phyloP scores from a whole-genome alignment of 2,888 invertebrate genomes.

The Melieria omissa region DNA sequence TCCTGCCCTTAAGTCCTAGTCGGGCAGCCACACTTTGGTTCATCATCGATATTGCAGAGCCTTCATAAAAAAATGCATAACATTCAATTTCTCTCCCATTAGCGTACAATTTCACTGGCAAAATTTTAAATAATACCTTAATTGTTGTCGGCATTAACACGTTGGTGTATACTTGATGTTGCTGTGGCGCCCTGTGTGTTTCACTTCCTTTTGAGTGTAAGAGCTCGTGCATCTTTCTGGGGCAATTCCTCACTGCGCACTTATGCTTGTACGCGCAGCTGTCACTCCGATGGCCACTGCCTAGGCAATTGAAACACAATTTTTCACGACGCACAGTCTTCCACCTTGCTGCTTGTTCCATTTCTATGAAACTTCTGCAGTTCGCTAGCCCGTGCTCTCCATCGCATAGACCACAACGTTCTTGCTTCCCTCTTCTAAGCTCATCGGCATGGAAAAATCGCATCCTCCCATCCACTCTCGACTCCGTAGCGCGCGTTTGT shows the following conservation, averaged over 20 bases:
- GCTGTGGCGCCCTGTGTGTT: background rate
- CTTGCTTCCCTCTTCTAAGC: background rate
- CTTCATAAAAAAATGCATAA: conserved; percentile 38
- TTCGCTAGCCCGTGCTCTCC: too few species aligned
- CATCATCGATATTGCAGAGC: conserved; percentile 32
- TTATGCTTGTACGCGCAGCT: conserved; percentile 19
- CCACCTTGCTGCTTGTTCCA: too few species aligned
- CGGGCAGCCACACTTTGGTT: conserved; percentile 22
- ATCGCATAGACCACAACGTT: background rate
- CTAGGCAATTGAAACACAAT: conserved; percentile 33
- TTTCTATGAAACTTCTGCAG: too few species aligned
- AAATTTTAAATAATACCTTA: conserved; percentile 33
- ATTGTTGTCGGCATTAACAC: background rate
- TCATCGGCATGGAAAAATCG: background rate
- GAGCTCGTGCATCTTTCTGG: background rate
- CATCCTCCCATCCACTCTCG: background rate
- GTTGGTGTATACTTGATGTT: background rate
- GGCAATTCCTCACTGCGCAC: background rate
- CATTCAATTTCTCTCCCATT: conserved; percentile 19
- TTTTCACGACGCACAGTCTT: too few species aligned
- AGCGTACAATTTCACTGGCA: conserved; percentile 36
- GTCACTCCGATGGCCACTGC: conserved; percentile 14
- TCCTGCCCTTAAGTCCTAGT: conserved; percentile 32
- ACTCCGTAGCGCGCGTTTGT: conserved; percentile 8
- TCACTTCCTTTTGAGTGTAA: background rate